Conservation (phyloP, 2,113 vertebrate genomes). For the Oxyruncus cristatus region DNA sequence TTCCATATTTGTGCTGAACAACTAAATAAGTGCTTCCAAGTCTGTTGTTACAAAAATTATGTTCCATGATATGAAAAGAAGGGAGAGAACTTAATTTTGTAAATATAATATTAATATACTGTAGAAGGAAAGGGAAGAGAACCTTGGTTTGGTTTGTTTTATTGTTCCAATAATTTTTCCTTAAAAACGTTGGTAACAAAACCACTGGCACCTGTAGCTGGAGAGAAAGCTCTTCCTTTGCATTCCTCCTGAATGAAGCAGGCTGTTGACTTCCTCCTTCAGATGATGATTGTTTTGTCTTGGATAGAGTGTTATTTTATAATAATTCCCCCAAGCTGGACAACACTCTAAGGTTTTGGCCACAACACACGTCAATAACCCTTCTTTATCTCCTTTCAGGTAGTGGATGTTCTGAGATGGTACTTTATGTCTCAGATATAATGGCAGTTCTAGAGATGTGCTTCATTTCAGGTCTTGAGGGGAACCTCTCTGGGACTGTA, state of each 20-base stretch:
- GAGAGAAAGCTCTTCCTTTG: background rate
- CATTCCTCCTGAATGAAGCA: background rate
- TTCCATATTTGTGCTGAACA: background rate
- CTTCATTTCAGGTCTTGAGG: background rate
- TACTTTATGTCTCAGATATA: background rate
- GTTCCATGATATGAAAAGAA: background rate
- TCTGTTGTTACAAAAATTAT: background rate
- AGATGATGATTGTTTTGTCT: background rate
- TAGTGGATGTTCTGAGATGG: background rate
- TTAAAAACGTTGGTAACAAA: background rate
- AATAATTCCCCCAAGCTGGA: background rate
- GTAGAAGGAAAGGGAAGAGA: background rate
- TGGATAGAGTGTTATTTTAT: background rate
- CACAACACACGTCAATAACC: background rate
- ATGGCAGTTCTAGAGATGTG: background rate
- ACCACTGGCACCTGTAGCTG: background rate
- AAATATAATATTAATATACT: background rate
- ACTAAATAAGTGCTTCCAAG: background rate
- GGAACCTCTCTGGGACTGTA: background rate
- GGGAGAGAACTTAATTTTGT: background rate
- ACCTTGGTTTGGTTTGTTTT: background rate
- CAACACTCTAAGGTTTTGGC: background rate
- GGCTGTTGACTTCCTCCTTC: background rate
- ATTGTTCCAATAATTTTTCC: background rate
- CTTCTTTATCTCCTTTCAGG: background rate